Evolutionary conservation across 2,888 invertebrate genomes (phyloP).

Genomic region (Lomographa bimaculata): DNA sequence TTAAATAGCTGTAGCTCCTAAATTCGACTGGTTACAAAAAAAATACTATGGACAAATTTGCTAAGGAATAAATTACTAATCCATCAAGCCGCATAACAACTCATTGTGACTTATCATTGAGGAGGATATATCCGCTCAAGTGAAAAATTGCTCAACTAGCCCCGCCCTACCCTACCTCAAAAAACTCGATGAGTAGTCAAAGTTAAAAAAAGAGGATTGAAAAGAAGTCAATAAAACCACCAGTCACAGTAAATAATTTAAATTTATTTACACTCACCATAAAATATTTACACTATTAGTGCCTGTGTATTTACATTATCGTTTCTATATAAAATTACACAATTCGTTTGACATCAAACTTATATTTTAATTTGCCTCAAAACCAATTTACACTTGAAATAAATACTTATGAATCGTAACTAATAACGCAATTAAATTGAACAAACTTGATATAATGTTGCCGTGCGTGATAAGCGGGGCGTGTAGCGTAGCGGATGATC

Average conservation of each 20-base stretch:
- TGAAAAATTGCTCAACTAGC: too few species aligned
- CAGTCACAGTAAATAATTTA: slow-evolving; percentile 30
- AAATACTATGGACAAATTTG: too few species aligned
- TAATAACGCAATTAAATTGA: slow-evolving; percentile 37
- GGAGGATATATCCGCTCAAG: too few species aligned
- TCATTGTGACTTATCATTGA: too few species aligned
- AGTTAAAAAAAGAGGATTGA: too few species aligned
- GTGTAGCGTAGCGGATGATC: slow-evolving; percentile 55
- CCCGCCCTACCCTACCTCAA: too few species aligned
- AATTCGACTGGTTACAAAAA: too few species aligned
- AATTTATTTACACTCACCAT: slow-evolving; percentile 43
- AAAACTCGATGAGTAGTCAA: too few species aligned
- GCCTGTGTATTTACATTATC: slow-evolving; percentile 42
- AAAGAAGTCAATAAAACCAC: slow-evolving; percentile 37
- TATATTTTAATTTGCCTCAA: too few species aligned
- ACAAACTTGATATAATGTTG: slow-evolving; percentile 40
- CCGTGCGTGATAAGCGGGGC: slow-evolving; percentile 39
- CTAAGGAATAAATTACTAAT: too few species aligned
- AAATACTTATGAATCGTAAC: slow-evolving; percentile 36
- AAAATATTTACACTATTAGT: slow-evolving; percentile 42
- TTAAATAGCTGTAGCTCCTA: too few species aligned
- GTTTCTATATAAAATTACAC: slow-evolving; percentile 23
- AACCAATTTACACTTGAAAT: slow-evolving; percentile 29
- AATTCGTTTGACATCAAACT: not conserved
- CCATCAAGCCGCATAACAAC: too few species aligned